Evolutionary conservation across 1,140 invertebrate genomes (phyloP), one percentile per base, ranked within the genome.

Genomic region (Globodera ellingtonae): DNA sequence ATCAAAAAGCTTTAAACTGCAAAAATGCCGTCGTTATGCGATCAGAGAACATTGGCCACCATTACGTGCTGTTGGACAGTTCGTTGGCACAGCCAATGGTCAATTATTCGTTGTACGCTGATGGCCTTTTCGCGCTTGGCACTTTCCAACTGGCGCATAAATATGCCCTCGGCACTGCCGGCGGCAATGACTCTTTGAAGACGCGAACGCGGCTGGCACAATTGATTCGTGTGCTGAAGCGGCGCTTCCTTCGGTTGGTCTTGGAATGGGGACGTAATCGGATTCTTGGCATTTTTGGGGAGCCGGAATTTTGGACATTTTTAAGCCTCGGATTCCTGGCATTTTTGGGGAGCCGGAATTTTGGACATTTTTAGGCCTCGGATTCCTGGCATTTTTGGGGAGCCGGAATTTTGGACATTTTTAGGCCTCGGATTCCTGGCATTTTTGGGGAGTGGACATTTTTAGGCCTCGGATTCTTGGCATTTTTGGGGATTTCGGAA

Each of bases 1-100:
- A 35, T 35, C 35, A 35, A 35, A 35, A 35, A 35, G 35, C 35
- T 35, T 35, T 35, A 35, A 35, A 35, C 35, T 35, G 35, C 35
- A 35, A 35, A 35, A 35, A 35, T 35, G 35, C 35, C 35, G 1
- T 35, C 35, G 0, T 35, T 52, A 13, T 52, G 4, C 50, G 56
- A n/a, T 62, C 59, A 83, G 83, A 84, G 75, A 84, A 84, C 52
- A 77, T 79, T 47, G 73, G 83, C 2, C 84, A 84, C 66, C 81
- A 83, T 18, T 84, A 84, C 66, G 48, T 52, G 35, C 21, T 82
- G 9, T 78, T 79, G 10, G 70, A 83, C 65, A 48, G 47, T n/a
- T 46, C 75, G 8, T 44, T 84, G 7, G 24, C 72, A 47, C 84
- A 84, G 65, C 77, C 82, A 50, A 46, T 86, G 18, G 67, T 83